Base-by-base conservation (phyloP, 2,888 invertebrate genomes). In the Calameuta pallipes region DNA sequence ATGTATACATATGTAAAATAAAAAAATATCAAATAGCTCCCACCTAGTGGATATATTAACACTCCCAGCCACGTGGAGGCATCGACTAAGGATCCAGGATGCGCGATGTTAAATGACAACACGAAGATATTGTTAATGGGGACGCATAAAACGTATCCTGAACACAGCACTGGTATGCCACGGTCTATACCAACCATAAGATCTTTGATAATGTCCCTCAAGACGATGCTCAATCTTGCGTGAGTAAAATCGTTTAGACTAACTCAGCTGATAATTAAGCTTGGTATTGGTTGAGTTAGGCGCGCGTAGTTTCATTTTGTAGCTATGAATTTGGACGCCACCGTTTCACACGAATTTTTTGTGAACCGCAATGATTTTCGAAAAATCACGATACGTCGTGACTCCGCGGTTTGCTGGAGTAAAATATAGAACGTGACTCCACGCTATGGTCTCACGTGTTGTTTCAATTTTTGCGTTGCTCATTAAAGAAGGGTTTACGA, bases 111-210 rank as follows among this genome's bases (percentile, higher is more conserved):
- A 71, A 71, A 71, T 71, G 71, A 71, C 71, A 71, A 71, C 71
- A 31, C 31, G 71, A 33, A 71, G 71, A 71, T 71, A 71, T 71
- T 71, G 56, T 74, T 81, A 85, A 85, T 79, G 80, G 80, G 81
- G 75, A 78, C 83, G 78, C 78, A 76, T 83, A 80, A 85, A 81
- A 76, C 80, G 76, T 78, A 78, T 70, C 73, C 23, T 34, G 70
- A 76, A 75, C 76, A 73, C 78, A 34, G 75, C 75, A 73, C 83
- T 79, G 78, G 78, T 75, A 76, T 76, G 78, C 68, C 73, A 74
- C 73, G 41, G 74, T 68, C 30, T n/a, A 56, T 56, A 30, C 73
- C 36, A 73, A 74, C 69, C 74, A 74, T 73, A 75, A 78, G 75
- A 80, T 73, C 78, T 11, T 76, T 70, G 80, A 75, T 81, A 82